Evolutionary conservation across 2,797 vertebrate species (phyloP), one percentile per base, ranked within the genome.

Genomic region (Phylloscopus collybita): DNA sequence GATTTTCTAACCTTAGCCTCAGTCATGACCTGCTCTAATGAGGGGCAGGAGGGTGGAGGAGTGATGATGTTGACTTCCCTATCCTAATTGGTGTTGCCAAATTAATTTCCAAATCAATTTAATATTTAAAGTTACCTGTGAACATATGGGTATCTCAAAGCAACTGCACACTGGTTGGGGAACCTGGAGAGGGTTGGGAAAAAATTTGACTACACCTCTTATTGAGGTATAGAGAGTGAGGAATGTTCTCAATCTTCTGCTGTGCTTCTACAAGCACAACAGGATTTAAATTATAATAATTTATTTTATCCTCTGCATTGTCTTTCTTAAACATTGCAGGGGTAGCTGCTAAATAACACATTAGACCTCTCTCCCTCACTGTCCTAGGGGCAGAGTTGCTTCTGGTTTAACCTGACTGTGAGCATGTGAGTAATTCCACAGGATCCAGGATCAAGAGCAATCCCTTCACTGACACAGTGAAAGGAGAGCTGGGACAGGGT

Each of bases 21-120:
- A 78, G 51, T 51, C 36, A 15, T 27, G 72, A 62, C 42, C 82
- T n/a, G 32, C 22, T 88, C 38, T 56, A 47, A 85, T 76, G 47
- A 22, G 3, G 11, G 19, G 44, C 42, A 29, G 3, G 10, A 3
- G 4, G 16, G 6, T 23, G 34, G 13, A 5, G 14, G 38, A 40
- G 34, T 50, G 50, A 47, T n/a, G 15, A 32, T 8, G 13, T 23
- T 66, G 73, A 44, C 42, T 51, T 69, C 38, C 25, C 38, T 47
- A 11, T 57, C 72, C 54, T 38, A 73, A 64, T 87, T 57, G 29
- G 15, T n/a, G 23, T 22, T 80, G 64, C 62, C 80, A 86, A 79
- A 95, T 88, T 53, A 70, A 91, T 90, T 72, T 69, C 75, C 45
- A 57, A 90, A 94, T 79, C 13, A 66, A 18, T 86, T 51, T 53